Evolutionary conservation across 2,888 invertebrate species (phyloP), one percentile per base, ranked within the genome.

Genomic region (Polietes domitor): DNA sequence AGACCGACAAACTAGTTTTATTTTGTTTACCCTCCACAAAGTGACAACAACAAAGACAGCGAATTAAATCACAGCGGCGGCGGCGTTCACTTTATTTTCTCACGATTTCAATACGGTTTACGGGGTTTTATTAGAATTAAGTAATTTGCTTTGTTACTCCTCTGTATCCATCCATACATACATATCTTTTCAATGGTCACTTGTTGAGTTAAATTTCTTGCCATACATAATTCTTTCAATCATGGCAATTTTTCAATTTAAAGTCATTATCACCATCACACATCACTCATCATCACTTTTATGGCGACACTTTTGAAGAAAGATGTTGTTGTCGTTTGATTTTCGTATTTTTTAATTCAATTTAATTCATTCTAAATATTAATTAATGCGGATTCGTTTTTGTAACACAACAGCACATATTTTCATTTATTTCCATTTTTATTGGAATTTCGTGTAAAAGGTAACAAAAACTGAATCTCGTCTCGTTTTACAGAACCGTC

Each of bases 401-500:
- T 65, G 41, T 43, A 68, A 24, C 68, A 24, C 68, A 17, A 32
- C 9, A 55, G 21, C 19, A 47, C n/a, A 47, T 21, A n/a, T 24
- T 41, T 63, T 43, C 24, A 43, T 41, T 43, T 41, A 68, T 68
- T 68, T 28, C 17, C 10, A 41, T 21, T 41, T 65, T 65, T 65
- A 41, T 28, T 0, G 19, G 19, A 41, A 41, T 41, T 65, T 28
- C n/a, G 53, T 26, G 12, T 43, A 43, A 61, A 47, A 53, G 55
- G 15, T 26, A 61, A 24, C 32, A 55, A 26, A 58, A 55, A 32
- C 32, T 19, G 24, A 70, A 53, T 47, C 17, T 65, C 41, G 21
- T 50, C 32, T 61, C 68, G 79, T 73, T 75, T 81, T 61, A 73
- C 81, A n/a, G 78, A 76, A 76, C 81, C 81, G 81, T 81, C 81